Conservation (phyloP, 2,797 vertebrate genomes). For the Onychomys torridus region DNA sequence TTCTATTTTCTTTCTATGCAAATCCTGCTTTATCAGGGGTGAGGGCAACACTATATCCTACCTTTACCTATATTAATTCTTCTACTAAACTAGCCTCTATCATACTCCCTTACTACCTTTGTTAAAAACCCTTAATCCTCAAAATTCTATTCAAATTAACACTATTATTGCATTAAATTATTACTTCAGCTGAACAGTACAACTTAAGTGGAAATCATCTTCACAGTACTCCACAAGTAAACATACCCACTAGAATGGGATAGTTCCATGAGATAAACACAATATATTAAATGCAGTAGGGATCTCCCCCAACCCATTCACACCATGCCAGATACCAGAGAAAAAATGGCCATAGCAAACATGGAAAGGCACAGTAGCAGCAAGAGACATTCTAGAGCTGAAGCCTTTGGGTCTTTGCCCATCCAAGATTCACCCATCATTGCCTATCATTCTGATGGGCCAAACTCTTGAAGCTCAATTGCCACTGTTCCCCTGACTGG, state of each 20-base stretch:
- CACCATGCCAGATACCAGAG: not conserved
- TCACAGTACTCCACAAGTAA: not conserved
- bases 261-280: not conserved
- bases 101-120: not conserved
- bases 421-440: not conserved
- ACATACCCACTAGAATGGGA: not conserved
- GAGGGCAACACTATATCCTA: not conserved
- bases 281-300: not conserved
- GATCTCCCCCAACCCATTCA: not conserved
- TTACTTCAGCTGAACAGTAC: not conserved
- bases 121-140: not conserved
- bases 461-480: not conserved
- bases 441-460: not conserved
- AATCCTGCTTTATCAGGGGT: not conserved
- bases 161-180: not conserved
- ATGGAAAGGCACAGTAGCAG: not conserved
- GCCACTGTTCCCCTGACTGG: not conserved
- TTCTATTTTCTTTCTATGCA: not conserved
- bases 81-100: not conserved
- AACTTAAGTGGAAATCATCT: not conserved
- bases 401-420: not conserved
- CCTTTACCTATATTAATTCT: not conserved
- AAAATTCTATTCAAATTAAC: not conserved
- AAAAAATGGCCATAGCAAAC: not conserved
- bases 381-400: not conserved